A percentile compares a stretch with the other conserved stretches of the same genome.
Conservation (phyloP, 2,888 invertebrate species). For the Phengaris arion region DNA sequence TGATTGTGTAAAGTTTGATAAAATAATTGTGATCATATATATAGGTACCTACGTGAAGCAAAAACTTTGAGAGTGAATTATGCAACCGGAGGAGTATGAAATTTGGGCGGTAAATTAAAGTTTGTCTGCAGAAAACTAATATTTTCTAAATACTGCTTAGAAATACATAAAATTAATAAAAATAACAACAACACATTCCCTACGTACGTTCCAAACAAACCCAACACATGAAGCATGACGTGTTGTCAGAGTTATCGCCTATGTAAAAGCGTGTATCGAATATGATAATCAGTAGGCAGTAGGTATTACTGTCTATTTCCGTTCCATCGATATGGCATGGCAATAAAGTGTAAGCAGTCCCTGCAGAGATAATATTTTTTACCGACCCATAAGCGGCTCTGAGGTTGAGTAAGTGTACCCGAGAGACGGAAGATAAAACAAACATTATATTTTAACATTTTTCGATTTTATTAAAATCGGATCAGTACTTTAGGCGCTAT, state of each 20-base stretch:
- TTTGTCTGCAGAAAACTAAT: no score
- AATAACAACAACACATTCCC: no score
- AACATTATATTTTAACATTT: neutral
- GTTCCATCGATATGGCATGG: neutral
- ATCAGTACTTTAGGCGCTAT: no score
- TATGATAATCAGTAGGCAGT: neutral
- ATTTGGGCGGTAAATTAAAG: no score
- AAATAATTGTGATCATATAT: neutral
- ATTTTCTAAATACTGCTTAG: no score
- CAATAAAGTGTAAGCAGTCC: neutral
- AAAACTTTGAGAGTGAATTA: no score
- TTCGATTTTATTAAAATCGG: neutral
- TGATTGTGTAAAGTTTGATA: neutral
- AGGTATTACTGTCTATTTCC: neutral
- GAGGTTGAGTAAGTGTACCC: neutral
- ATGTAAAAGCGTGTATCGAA: neutral
- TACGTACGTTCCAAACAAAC: no score
- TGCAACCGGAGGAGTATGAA: no score
- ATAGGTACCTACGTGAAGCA: no score
- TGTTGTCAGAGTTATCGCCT: no score
- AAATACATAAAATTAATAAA: no score
- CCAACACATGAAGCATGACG: no score
- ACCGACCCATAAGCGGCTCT: conserved; percentile 7
- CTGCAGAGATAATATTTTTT: conserved; percentile 19
- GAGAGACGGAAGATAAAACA: neutral